Base-by-base conservation (phyloP, 2,113 vertebrate genomes). In the Malurus cyaneus region DNA sequence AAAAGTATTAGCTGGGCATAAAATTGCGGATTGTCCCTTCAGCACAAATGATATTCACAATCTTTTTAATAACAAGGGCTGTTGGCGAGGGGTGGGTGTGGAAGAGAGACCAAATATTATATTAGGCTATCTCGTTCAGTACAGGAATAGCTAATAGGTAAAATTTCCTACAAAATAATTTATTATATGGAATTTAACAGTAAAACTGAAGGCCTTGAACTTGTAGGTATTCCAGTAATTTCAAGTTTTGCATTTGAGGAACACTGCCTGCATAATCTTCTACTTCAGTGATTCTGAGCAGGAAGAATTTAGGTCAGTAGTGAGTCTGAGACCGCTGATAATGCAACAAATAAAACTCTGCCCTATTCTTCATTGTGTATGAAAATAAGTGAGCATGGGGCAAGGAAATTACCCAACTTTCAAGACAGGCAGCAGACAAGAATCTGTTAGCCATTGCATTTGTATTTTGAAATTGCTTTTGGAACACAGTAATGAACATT, bases 381-480 rank as follows among this genome's bases (percentile, higher is more conserved):
- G 94, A 98, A 98, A 97, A 96, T 97, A 97, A 97, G 96, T 95
- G 93, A 94, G 71, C 39, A 60, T 9, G 5, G 89, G 96, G 87
- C 88, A 96, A 93, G 94, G 80, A 97, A 97, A 97, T 91, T 95
- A 92, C 94, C 94, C 95, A 28, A 97, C 88, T 95, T 91, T 73
- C 62, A 73, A 80, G 44, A 36, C 36, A 60, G 71, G 36, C 26
- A 26, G 18, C 11, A 96, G 81, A 97, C 67, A 94, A 95, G 88
- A 94, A 97, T 97, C 93, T 95, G 78, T 93, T 95, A 88, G 86
- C 80, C 88, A 72, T 57, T 86, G 28, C 60, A 96, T 97, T 97
- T 98, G 85, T 96, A 97, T 97, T 96, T 95, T 87, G 89, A 97
- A 98, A 98, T 97, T 97, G 96, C 93, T 97, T 98, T 93, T 97